A percentile compares a stretch with the other conserved stretches of the same genome.
These are phyloP conservation scores for Thecophora atra DNA, from an alignment of 2,888 invertebrate genomes.

Conservation along the genomic window DNA sequence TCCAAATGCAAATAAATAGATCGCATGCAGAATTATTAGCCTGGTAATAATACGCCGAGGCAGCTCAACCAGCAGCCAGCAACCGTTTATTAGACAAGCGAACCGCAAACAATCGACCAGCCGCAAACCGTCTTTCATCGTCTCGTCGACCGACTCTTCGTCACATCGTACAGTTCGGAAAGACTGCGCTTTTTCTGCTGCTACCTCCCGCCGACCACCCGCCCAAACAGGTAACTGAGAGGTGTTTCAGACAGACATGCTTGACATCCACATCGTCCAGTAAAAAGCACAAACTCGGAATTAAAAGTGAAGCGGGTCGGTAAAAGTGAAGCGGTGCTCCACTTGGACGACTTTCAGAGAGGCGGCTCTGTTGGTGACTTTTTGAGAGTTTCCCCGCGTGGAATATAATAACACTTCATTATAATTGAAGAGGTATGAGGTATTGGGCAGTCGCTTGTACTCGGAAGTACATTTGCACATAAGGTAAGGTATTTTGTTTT, in stretches of 20 bases:
- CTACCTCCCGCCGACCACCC: too few species aligned
- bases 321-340: too few species aligned
- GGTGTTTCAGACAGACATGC: neutral
- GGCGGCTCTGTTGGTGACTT: too few species aligned
- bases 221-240: too few species aligned
- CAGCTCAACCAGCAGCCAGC: slow-evolving; percentile 28
- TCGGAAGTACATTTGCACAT: neutral
- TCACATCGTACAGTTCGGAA: neutral
- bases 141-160: neutral
- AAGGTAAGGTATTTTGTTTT: neutral
- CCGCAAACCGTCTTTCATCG: too few species aligned
- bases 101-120: slow-evolving; percentile 9
- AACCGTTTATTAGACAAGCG: slow-evolving; percentile 31
- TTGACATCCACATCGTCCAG: neutral
- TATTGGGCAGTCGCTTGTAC: neutral
- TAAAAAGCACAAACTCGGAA: neutral
- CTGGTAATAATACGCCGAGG: slow-evolving; percentile 28
- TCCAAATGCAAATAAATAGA: slow-evolving; percentile 32
- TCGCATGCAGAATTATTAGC: slow-evolving; percentile 33
- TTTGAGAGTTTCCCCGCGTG: too few species aligned
- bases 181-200: neutral
- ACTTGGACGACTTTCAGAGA: too few species aligned
- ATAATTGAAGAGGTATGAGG: too few species aligned
- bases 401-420: too few species aligned
- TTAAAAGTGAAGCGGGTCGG: too few species aligned